These are phyloP conservation scores for Gymnocypris eckloni DNA, from an alignment of 2,797 vertebrate species.

Conservation along the genomic window DNA sequence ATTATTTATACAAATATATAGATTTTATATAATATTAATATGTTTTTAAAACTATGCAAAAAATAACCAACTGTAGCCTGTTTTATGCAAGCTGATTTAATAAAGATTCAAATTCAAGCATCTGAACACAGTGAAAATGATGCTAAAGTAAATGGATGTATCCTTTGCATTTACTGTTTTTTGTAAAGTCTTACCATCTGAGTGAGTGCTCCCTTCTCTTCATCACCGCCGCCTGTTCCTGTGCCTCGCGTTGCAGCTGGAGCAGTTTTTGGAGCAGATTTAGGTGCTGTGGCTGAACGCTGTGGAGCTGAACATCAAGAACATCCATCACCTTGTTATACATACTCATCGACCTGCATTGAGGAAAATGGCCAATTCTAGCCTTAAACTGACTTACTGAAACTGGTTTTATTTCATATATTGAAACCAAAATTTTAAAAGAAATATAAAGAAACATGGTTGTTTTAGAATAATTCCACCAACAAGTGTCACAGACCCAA, in stretches of 20 bases:
- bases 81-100: background rate
- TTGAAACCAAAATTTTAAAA: background rate
- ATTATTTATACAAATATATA: no score
- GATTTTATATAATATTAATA: background rate
- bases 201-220: constrained; percentile 80
- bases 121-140: background rate
- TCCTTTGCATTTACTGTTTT: background rate
- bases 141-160: background rate
- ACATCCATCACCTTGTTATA: constrained; percentile 7
- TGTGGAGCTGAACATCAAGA: constrained; percentile 75
- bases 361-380: background rate
- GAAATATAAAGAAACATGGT: no score
- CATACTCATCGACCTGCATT: background rate
- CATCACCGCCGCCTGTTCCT: constrained; percentile 71
- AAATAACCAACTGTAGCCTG: background rate
- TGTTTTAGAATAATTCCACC: background rate
- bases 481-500: background rate
- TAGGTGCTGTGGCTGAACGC: constrained; percentile 69
- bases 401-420: background rate
- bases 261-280: constrained; percentile 71
- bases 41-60: background rate
- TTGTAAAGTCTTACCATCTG: constrained; percentile 77
- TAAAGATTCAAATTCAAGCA: background rate
- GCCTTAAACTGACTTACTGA: background rate
- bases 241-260: constrained; percentile 64